These are phyloP conservation scores for Alligator sinensis DNA, from an alignment of 2,113 vertebrate species.

Conservation along the genomic window DNA sequence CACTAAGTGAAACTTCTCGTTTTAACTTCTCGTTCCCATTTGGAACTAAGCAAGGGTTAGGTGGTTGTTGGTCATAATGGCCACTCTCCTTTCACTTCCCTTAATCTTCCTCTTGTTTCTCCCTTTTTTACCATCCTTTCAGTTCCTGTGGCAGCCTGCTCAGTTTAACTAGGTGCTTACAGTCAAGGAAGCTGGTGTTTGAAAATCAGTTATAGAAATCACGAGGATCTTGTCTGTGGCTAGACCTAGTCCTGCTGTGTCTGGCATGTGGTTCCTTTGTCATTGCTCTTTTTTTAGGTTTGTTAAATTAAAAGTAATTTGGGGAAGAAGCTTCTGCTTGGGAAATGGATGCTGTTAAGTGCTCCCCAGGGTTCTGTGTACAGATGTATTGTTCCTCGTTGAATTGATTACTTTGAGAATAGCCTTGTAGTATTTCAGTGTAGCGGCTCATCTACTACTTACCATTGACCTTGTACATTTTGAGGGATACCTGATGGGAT, in stretches of 20 bases:
- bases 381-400: not conserved
- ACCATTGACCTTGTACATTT: not conserved
- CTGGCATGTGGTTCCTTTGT: not conserved
- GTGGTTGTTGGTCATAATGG: no score
- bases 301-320: accelerated
- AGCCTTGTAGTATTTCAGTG: not conserved
- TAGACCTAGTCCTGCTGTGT: no score
- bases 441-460: not conserved
- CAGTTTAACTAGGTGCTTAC: no score
- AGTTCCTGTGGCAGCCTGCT: no score
- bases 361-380: not conserved
- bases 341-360: not conserved
- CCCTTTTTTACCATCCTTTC: no score
- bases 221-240: no score
- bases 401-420: not conserved
- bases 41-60: no score
- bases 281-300: not conserved
- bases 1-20: not conserved
- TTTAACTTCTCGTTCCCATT: no score
- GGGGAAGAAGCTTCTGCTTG: not conserved
- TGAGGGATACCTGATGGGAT: not conserved
- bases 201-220: no score
- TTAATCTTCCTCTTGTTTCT: no score
- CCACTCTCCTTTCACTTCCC: no score
- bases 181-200: no score